Evolutionary conservation across 2,888 invertebrate species (phyloP).

Genomic region (Zootermopsis nevadensis): DNA sequence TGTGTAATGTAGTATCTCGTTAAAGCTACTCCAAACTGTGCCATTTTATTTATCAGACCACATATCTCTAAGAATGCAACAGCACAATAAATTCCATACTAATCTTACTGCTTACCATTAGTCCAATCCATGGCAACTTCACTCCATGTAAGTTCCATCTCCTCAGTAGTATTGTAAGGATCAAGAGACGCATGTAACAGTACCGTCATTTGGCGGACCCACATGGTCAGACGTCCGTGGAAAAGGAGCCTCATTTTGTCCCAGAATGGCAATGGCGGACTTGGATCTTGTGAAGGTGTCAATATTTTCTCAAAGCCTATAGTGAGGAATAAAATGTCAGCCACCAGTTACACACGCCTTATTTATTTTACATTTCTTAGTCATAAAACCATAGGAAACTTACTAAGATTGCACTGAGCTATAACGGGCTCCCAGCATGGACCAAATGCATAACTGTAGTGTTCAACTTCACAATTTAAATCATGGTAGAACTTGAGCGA

Average conservation of each 20-base stretch:
- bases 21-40: no score
- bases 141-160: conserved; percentile 98
- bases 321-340: no score
- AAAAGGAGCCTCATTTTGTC: conserved; percentile 93
- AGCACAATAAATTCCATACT: not conserved
- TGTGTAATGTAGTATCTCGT: no score
- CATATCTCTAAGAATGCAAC: no score
- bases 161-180: conserved; percentile 98
- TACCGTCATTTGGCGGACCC: conserved; percentile 88
- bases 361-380: no score
- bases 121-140: conserved; percentile 96
- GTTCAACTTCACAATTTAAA: conserved; percentile 91
- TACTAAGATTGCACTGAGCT: conserved; percentile 86
- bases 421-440: conserved; percentile 99
- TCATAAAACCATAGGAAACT: conserved; percentile 55
- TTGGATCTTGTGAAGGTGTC: conserved; percentile 91
- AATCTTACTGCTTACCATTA: conserved; percentile 71
- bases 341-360: no score
- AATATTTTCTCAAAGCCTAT: conserved; percentile 87
- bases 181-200: conserved; percentile 95
- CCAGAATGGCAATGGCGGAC: conserved; percentile 95
- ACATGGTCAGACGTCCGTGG: conserved; percentile 92
- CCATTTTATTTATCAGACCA: no score
- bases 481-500: conserved; percentile 98
- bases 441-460: conserved; percentile 94